Conservation (phyloP, 2,797 vertebrate genomes). For the Agapornis canus region DNA sequence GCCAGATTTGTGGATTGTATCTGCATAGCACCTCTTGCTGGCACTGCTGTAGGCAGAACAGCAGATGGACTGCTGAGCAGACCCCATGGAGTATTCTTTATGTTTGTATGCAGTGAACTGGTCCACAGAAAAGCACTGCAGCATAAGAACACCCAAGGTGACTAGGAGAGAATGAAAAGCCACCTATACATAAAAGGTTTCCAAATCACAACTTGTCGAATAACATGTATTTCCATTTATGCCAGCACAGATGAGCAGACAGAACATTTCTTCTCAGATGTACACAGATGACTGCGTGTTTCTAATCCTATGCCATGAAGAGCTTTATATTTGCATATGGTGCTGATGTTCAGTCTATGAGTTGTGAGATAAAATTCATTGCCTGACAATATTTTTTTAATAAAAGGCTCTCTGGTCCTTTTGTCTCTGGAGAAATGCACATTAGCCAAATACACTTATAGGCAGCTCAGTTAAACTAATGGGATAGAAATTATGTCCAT, state of each 20-base stretch:
- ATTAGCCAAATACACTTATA: neutral
- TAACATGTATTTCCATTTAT: rapidly evolving
- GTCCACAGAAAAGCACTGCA: neutral
- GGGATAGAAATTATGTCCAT: neutral
- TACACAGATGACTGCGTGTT: neutral
- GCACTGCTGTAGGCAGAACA: neutral
- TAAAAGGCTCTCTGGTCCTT: neutral
- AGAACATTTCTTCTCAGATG: neutral
- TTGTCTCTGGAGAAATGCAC: neutral
- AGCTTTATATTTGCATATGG: neutral
- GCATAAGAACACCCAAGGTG: neutral
- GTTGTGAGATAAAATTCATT: neutral
- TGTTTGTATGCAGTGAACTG: neutral
- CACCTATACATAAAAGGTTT: neutral
- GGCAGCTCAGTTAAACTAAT: neutral
- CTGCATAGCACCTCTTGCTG: neutral
- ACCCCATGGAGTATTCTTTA: neutral
- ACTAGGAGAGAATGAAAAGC: neutral
- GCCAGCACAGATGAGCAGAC: neutral
- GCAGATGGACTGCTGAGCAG: neutral
- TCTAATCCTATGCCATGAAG: neutral
- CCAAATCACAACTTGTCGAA: neutral
- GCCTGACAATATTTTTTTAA: neutral
- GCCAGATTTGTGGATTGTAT: neutral
- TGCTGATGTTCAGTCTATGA: neutral